phyloP scores from a whole-genome alignment of 2,888 invertebrate species.

The Penaeus monodon region DNA sequence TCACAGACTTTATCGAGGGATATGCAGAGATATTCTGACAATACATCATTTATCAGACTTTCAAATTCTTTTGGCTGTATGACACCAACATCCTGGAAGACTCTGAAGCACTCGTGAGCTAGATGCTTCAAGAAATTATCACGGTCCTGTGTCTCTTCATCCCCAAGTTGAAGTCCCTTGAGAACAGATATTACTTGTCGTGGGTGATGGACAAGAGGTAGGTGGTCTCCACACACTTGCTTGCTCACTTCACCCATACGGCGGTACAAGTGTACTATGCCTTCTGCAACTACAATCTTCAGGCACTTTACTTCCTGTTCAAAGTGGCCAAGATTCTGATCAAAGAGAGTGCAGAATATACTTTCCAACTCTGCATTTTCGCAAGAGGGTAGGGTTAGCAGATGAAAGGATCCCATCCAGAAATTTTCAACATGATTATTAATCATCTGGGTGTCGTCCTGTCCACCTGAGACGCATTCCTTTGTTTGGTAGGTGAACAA shows the following conservation, averaged over 20 bases:
- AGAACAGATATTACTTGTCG: constrained; percentile 48
- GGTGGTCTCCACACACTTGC: constrained; percentile 34
- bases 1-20: constrained; percentile 27
- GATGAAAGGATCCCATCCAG: constrained; percentile 49
- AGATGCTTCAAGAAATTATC: constrained; percentile 55
- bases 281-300: constrained; percentile 55
- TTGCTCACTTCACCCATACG: constrained; percentile 46
- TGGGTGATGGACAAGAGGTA: constrained; percentile 46
- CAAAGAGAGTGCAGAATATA: constrained; percentile 46
- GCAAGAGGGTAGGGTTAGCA: constrained; percentile 42
- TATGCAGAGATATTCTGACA: constrained; percentile 53
- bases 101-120: constrained; percentile 52
- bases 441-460: constrained; percentile 42
- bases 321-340: constrained; percentile 45
- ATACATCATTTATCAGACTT: constrained; percentile 39
- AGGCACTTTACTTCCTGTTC: constrained; percentile 61
- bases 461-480: constrained; percentile 34
- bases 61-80: constrained; percentile 37
- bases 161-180: constrained; percentile 52
- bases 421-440: constrained; percentile 34
- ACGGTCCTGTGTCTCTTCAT: constrained; percentile 52
- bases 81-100: constrained; percentile 44
- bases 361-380: constrained; percentile 30
- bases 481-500: constrained; percentile 44
- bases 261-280: constrained; percentile 41